Evolutionary conservation across 2,113 vertebrate genomes (phyloP), one percentile per base, ranked within the genome.

Genomic region (Lagopus leucura): DNA sequence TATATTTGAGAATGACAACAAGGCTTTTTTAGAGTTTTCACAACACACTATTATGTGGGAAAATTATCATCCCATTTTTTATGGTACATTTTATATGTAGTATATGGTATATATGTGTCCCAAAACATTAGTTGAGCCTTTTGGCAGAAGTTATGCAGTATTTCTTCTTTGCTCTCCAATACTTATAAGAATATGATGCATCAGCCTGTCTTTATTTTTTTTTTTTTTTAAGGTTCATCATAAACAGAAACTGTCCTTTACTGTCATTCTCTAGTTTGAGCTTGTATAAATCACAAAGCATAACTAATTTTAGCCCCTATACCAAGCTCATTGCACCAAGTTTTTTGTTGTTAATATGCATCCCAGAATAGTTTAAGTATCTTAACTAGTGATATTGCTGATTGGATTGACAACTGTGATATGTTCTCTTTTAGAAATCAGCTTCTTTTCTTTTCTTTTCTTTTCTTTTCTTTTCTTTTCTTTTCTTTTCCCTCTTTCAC

Each of bases 1-100:
- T 77, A 43, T 86, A 73, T 58, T 79, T 91, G 28, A 91, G 36
- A 72, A 89, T 54, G 66, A 58, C 75, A 55, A 42, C 57, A 45
- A 43, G 64, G n/a, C 13, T 3, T 86, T 54, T 88, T 80, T 55
- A 52, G 61, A 86, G 50, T 71, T 93, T 96, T 82, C 88, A 75
- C 16, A 79, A 42, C 74, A 73, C 8, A 38, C 34, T 54, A 58
- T 92, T 72, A 82, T 54, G 36, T 72, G 50, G 45, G 54, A 91
- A 95, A 93, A 72, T 88, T 57, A 61, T 32, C 19, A 12, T 54
- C 32, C 74, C 36, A 17, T 42, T 81, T 69, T 86, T 89, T 42
- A 88, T 60, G 38, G 27, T 79, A 63, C 74, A 75, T 43, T 54
- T 54, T 28, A 54, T 54, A 28, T 38, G 82, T 60, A 42, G n/a